These are phyloP conservation scores for Pachyuromys duprasi DNA, from an alignment of 2,797 vertebrate species.

Conservation along the genomic window DNA sequence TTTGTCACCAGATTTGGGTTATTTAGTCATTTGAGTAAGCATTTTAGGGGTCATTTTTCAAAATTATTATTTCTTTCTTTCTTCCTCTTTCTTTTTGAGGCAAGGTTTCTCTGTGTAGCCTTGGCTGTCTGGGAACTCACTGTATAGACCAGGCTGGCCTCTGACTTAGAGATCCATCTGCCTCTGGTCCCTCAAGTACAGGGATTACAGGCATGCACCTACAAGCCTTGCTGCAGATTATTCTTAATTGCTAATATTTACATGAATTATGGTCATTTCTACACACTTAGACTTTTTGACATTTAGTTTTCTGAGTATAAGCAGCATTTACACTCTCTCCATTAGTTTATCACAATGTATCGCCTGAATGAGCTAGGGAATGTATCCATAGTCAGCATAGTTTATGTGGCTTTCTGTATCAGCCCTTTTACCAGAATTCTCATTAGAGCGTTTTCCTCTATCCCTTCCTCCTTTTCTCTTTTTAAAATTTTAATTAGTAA, in stretches of 20 bases:
- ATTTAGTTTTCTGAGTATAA: slow-evolving; percentile 7
- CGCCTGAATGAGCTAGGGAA: not conserved
- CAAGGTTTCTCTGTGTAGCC: no score
- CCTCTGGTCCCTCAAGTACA: no score
- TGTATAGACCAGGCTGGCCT: no score
- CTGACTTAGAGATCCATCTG: no score
- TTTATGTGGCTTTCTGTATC: not conserved
- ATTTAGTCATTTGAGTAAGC: slow-evolving; percentile 29
- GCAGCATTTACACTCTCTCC: not conserved
- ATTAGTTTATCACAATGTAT: not conserved
- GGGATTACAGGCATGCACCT: no score
- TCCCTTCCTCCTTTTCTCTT: not conserved
- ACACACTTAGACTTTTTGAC: not conserved
- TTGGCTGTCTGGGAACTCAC: no score
- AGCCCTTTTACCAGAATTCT: slow-evolving; percentile 17
- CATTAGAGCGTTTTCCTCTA: not conserved
- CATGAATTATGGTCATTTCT: not conserved
- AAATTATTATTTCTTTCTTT: no score
- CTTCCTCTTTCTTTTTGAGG: no score
- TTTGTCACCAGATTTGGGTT: slow-evolving; percentile 20
- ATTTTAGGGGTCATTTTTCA: not conserved
- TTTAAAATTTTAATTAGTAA: slow-evolving; percentile 5
- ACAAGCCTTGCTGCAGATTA: not conserved
- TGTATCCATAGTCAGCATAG: not conserved
- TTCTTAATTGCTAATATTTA: not conserved